Conservation (phyloP, 2,797 vertebrate species). For the Momotus momota region DNA sequence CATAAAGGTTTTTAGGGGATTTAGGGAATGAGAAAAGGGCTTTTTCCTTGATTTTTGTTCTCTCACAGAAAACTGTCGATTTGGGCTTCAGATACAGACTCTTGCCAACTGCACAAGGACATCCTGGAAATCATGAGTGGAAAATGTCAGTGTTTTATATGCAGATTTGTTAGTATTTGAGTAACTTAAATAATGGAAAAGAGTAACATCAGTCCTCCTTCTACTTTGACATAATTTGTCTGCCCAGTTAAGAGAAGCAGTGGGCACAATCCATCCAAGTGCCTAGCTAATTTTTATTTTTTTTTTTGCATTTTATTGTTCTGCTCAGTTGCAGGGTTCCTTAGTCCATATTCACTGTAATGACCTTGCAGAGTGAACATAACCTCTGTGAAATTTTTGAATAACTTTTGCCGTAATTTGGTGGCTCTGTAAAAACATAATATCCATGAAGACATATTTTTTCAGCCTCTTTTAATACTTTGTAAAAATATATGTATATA, state of each 20-base stretch:
- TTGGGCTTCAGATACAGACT: background rate
- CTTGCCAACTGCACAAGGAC: accelerated
- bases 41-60: background rate
- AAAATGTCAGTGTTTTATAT: background rate
- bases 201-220: background rate
- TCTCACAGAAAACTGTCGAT: background rate
- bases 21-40: background rate
- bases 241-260: background rate
- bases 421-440: background rate
- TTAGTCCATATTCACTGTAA: background rate
- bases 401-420: background rate
- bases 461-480: background rate
- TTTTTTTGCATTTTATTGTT: background rate
- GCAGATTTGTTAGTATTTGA: background rate
- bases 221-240: background rate
- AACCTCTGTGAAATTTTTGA: background rate
- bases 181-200: background rate
- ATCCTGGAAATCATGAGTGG: background rate
- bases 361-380: background rate
- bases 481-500: background rate
- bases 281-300: background rate
- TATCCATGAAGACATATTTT: background rate
- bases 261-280: background rate
- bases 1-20: background rate
- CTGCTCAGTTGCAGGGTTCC: background rate